Conservation (phyloP, 1,140 invertebrate genomes). For the Oryzaephilus surinamensis region DNA sequence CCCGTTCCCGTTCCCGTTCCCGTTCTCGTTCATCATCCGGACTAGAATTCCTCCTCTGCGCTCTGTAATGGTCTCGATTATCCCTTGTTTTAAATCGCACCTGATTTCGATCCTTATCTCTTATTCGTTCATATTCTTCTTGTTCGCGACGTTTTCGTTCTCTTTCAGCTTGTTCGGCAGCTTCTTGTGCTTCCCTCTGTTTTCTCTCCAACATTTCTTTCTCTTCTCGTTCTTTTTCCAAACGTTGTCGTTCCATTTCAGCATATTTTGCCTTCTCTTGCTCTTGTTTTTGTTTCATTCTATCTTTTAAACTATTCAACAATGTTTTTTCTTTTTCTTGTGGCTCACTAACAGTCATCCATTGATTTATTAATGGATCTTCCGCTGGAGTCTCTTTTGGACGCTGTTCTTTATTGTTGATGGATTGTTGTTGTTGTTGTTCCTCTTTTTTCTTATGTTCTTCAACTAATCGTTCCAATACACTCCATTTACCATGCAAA, state of each 20-base stretch:
- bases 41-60: slow-evolving; percentile 13
- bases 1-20: slow-evolving; percentile 18
- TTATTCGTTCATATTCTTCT: slow-evolving; percentile 30
- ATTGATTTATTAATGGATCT: slow-evolving; percentile 46
- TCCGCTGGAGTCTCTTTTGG: slow-evolving; percentile 32
- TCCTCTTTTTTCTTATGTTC: slow-evolving; percentile 35
- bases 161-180: slow-evolving; percentile 31
- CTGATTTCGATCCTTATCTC: slow-evolving; percentile 28
- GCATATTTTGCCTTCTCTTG: slow-evolving; percentile 40
- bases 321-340: slow-evolving; percentile 46
- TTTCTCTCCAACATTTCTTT: slow-evolving; percentile 28
- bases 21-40: slow-evolving; percentile 11
- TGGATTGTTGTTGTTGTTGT: slow-evolving; percentile 15
- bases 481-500: slow-evolving; percentile 30
- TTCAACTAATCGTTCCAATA: slow-evolving; percentile 37
- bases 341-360: slow-evolving; percentile 47
- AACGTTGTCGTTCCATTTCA: slow-evolving; percentile 39
- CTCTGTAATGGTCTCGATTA: slow-evolving; percentile 14
- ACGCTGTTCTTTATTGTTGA: slow-evolving; percentile 20
- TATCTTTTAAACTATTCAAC: slow-evolving; percentile 46
- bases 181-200: slow-evolving; percentile 35
- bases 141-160: slow-evolving; percentile 32
- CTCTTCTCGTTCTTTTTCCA: slow-evolving; percentile 38
- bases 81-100: slow-evolving; percentile 23
- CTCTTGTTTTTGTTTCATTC: slow-evolving; percentile 35